Evolutionary conservation across 2,888 invertebrate species (phyloP), one percentile per base, ranked within the genome.

Genomic region (Copidosoma aretas): DNA sequence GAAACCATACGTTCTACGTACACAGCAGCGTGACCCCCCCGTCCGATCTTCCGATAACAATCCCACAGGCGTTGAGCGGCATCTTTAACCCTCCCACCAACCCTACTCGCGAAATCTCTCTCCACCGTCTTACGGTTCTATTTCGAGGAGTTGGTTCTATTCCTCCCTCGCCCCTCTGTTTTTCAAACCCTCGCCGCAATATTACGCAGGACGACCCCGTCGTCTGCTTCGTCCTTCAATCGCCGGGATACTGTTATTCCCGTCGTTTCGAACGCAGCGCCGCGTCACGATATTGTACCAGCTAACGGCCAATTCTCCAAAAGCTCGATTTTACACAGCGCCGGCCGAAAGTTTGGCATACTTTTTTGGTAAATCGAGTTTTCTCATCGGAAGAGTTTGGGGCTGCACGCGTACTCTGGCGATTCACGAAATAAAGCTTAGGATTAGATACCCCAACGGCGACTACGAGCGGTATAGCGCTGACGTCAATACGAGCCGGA

Each of bases 401-500:
- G 25, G 66, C 51, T 63, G 62, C 21, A 46, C 56, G 54, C n/a
- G n/a, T n/a, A n/a, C n/a, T n/a, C 60, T 60, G 66, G 51, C 54
- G 59, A 60, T 59, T 66, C 59, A 53, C 66, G 46, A 56, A 64
- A 67, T 67, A 52, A 21, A 51, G 46, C 60, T 66, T 59, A 51
- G 56, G 66, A 70, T 70, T 70, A 70, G 63, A 70, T 62, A 60
- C 59, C 51, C 54, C 43, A 22, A 43, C 10, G 39, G 54, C 54
- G 8, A 58, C 22, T n/a, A n/a, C n/a, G n/a, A n/a, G n/a, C n/a
- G n/a, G n/a, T n/a, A n/a, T n/a, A n/a, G 64, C 41, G 60, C 59
- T 72, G 78, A 74, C 75, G 76, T 79, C 80, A 78, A 81, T 81
- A 71, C 74, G 74, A 80, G 79, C 77, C 78, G 80, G 79, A 81